Base-by-base conservation (phyloP, 2,113 vertebrate species). In the Sphaerodactylus townsendi region DNA sequence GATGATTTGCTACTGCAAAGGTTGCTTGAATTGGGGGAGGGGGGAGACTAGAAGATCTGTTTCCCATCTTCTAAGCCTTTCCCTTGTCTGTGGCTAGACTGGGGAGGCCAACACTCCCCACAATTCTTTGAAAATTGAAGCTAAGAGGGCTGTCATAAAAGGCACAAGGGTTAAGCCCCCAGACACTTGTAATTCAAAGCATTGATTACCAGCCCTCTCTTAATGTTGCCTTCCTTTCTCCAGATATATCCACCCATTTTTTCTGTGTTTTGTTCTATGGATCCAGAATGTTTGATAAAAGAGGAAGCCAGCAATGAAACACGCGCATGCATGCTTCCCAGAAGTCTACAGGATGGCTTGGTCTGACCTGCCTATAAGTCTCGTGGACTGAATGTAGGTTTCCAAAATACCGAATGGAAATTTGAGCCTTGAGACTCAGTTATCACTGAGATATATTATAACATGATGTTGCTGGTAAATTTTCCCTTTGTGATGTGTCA, bases 1-100 rank as follows among this genome's bases (percentile, higher is more conserved):
- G 83, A 30, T 79, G 65, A 62, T 75, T 90, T 84, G 62, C 68
- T 73, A 25, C 48, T 37, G 73, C 73, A 77, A 62, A 56, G 53
- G 21, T 56, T 56, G 53, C 5, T 23, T 56, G 17, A 21, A 56
- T 56, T 53, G 50, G 11, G 56, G 59, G 25, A 9, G 44, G 44
- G 44, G 44, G 44, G 44, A 56, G 50, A 21, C 19, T 62, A 28
- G 59, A 9, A 62, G 59, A 62, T 62, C 23, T 25, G 59, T 28
- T 62, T 4, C n/a, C n/a, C 25, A 62, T 25, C 25, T 62, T 25
- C 59, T 28, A 28, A 62, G 7, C 59, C 59, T 25, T 62, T 28
- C 59, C 59, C 59, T 62, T 25, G 59, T 62, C 59, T 62, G 25
- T 62, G 23, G 7, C 59, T 62, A 28, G 21, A 62, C 7, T 62